phyloP scores from a whole-genome alignment of 2,888 invertebrate genomes.

The Dasypolia templi region DNA sequence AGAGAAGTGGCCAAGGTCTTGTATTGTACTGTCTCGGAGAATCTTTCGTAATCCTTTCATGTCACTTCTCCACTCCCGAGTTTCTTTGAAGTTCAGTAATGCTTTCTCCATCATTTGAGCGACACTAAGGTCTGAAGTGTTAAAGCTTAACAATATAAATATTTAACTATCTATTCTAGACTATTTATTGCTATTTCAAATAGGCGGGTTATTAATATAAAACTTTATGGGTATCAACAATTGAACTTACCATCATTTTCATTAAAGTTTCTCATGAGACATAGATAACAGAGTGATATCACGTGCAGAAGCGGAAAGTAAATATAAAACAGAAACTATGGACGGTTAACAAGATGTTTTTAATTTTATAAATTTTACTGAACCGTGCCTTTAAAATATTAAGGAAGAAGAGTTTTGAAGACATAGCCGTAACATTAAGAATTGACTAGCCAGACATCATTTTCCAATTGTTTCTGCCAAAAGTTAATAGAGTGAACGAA shows the following conservation, averaged over 20 bases:
- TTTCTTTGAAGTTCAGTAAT: slow-evolving; percentile 41
- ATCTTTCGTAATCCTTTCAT: not conserved
- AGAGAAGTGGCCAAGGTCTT: slow-evolving; percentile 28
- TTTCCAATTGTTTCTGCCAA: slow-evolving; percentile 50
- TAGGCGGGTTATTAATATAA: slow-evolving; percentile 89
- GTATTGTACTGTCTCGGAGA: slow-evolving; percentile 16
- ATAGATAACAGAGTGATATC: slow-evolving; percentile 53
- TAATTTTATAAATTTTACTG: slow-evolving; percentile 55
- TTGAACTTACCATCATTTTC: slow-evolving; percentile 75
- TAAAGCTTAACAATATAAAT: slow-evolving; percentile 83
- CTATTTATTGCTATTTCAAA: slow-evolving; percentile 90
- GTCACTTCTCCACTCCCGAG: slow-evolving; percentile 24
- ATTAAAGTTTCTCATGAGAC: slow-evolving; percentile 57
- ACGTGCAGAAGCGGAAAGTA: slow-evolving; percentile 67
- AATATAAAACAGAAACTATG: slow-evolving; percentile 72
- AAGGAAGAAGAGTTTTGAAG: slow-evolving; percentile 59
- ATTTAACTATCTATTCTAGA: slow-evolving; percentile 88
- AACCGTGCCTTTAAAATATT: slow-evolving; percentile 70
- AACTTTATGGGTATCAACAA: slow-evolving; percentile 82
- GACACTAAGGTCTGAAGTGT: slow-evolving; percentile 75
- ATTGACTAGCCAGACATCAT: slow-evolving; percentile 72
- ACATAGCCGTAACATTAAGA: slow-evolving; percentile 67
- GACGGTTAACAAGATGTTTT: slow-evolving; percentile 81
- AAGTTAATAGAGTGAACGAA: slow-evolving; percentile 54
- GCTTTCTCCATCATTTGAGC: slow-evolving; percentile 73